Evolutionary conservation across 1,140 invertebrate genomes (phyloP), one percentile per base, ranked within the genome.

Genomic region (Pissodes strobi): DNA sequence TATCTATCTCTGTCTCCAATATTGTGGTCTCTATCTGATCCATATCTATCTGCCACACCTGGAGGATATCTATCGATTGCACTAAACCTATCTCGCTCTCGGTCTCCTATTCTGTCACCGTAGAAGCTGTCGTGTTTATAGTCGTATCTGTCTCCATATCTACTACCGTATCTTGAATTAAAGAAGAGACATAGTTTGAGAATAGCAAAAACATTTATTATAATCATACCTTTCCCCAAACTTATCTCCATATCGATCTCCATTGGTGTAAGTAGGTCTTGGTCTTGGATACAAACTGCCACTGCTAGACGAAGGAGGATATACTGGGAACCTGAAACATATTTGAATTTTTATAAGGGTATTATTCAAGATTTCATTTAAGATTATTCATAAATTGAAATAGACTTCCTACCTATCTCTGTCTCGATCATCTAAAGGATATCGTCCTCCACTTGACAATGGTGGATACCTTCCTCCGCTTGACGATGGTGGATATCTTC

Each of bases 141-240:
- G n/a, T 76, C 78, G 52, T 80, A 80, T 56, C 79, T 67, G 3
- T 79, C 79, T 41, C 80, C 81, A 72, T 79, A 82, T 62, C 79
- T 76, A 39, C 55, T 52, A 2, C 63, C 55, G 10, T 66, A 55
- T 6, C 48, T 27, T 8, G 13, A 38, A 58, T 27, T 15, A 45
- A 37, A 19, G 1, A 19, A 22, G 18, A 10, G 2, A 19, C 1
- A 21, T 1, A 55, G 1, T 21, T 38, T 27, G 13, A 6, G 12
- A 8, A 21, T 39, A 39, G 9, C 12, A 48, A 22, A 48, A 23
- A 23, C 12, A 1, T 3, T 13, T 45, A 27, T 13, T n/a, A n/a
- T n/a, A n/a, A n/a, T n/a, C n/a, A 18, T 58, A 64, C 41, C 23
- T 55, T 64, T 70, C 39, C 58, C 70, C 51, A 22, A 78, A 70